Base-by-base conservation (phyloP, 2,888 invertebrate genomes). In the Himalopsyche japonica region DNA sequence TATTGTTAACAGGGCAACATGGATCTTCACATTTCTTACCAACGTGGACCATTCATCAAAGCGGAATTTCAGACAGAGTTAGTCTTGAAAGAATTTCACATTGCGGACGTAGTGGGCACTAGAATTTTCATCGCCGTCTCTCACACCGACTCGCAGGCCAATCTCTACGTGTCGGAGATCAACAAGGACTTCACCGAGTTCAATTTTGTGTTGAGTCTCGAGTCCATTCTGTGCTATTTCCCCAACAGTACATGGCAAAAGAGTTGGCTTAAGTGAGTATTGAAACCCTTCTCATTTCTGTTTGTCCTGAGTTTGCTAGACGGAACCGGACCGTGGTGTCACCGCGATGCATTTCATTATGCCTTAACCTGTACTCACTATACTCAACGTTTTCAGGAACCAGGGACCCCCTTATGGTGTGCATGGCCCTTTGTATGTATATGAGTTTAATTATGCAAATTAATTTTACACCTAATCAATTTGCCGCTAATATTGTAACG, bases 41-140 rank as follows among this genome's bases (percentile, higher is more conserved):
- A 95, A 89, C 92, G 95, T 84, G 94, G 94, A 10, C 92, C 92
- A 3, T 97, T 97, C 90, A 91, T 93, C 83, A 93, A 93, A 88
- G 96, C 97, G 0, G 92, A 95, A 86, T 97, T 98, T 89, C 95
- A 96, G 87, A 94, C 95, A 0, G 94, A 94, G 87, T 89, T 95
- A 79, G 93, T 94, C 83, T 89, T 93, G 12, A 91, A 89, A 87
- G 95, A 95, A 89, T 97, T 95, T 90, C 96, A 96, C 89, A 94
- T 98, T 80, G 96, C 96, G 0, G 98, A 98, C 89, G 96, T 97
- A 18, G 95, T 96, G 0, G 95, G 95, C 88, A 95, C 95, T 88
- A 93, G 96, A 90, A 94, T 96, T 87, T 95, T 98, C 89, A 94
- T 97, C 87, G 96, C 97, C 88, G 96, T 96, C 81, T 95, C 95